A percentile compares a stretch with the other conserved stretches of the same genome.
Conservation (phyloP, 2,888 invertebrate species). For the Pogonocherus hispidulus region DNA sequence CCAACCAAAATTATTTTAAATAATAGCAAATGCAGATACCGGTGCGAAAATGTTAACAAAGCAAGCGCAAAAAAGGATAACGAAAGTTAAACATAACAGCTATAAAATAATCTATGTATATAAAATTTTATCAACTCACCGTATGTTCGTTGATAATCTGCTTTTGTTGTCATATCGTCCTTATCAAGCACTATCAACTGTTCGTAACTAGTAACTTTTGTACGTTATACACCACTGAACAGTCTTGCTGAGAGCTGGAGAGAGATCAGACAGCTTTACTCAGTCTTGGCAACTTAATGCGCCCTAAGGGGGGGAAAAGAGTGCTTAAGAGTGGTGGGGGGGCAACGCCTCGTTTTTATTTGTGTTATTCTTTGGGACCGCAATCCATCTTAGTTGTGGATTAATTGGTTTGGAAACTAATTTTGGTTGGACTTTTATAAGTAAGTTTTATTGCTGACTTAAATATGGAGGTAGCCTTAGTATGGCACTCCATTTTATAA, state of each 20-base stretch:
- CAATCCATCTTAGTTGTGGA: constrained; percentile 44
- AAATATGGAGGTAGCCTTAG: background rate
- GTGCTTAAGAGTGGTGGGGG: constrained; percentile 51
- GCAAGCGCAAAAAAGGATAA: constrained; percentile 38
- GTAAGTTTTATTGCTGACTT: constrained; percentile 18
- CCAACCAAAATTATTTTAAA: constrained; percentile 9
- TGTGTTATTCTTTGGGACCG: constrained; percentile 38
- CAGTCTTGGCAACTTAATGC: constrained; percentile 44
- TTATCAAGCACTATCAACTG: constrained; percentile 65
- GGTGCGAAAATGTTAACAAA: constrained; percentile 30
- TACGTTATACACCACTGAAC: constrained; percentile 32
- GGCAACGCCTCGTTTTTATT: constrained; percentile 60
- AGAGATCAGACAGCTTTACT: constrained; percentile 44
- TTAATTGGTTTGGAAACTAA: constrained; percentile 33
- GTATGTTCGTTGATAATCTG: constrained; percentile 67
- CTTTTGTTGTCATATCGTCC: constrained; percentile 66
- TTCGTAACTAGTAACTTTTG: constrained; percentile 43
- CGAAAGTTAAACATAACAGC: constrained; percentile 51
- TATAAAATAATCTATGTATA: constrained; percentile 65
- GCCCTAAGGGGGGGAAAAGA: constrained; percentile 48
- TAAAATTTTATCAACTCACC: constrained; percentile 67
- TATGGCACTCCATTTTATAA: background rate
- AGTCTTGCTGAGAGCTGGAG: constrained; percentile 38
- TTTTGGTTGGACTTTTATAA: constrained; percentile 23
- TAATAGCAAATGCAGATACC: constrained; percentile 19